Conservation (phyloP, 2,797 vertebrate species). For the Dermochelys coriacea region DNA sequence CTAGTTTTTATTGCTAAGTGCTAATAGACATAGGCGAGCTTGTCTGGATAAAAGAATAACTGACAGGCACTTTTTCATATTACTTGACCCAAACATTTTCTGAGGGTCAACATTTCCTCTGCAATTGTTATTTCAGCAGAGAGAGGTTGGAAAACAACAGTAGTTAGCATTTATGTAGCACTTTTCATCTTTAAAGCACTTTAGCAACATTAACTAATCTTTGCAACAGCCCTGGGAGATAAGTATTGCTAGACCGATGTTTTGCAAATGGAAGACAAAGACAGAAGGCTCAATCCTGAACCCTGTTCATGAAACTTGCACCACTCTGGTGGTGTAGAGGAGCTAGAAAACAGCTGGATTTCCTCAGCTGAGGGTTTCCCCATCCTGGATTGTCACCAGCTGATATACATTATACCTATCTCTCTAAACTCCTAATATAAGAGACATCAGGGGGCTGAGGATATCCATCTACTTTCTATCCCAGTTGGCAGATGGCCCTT, state of each 20-base stretch:
- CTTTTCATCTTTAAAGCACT: slow-evolving; percentile 16
- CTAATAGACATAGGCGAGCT: not conserved
- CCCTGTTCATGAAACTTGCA: not conserved
- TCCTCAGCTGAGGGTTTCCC: not conserved
- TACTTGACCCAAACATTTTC: not conserved
- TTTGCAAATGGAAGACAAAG: not conserved
- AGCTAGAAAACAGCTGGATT: not conserved
- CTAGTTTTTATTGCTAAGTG: not conserved
- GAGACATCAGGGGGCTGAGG: not conserved
- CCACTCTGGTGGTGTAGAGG: not conserved
- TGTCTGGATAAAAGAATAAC: not conserved
- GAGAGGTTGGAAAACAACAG: not conserved
- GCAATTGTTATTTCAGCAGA: not conserved
- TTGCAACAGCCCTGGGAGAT: not conserved
- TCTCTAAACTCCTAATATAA: not conserved
- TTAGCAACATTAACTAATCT: slow-evolving; percentile 17
- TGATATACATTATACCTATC: not conserved
- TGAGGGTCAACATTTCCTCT: not conserved
- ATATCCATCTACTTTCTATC: not conserved
- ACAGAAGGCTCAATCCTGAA: not conserved
- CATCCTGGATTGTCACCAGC: not conserved
- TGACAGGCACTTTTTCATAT: not conserved
- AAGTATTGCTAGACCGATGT: not conserved
- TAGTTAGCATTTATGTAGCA: not conserved
- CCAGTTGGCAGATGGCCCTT: not conserved